A percentile compares a stretch with the other conserved stretches of the same genome.
These are phyloP conservation scores for Apeltes quadracus DNA, from an alignment of 2,113 vertebrate species.

Conservation along the genomic window DNA sequence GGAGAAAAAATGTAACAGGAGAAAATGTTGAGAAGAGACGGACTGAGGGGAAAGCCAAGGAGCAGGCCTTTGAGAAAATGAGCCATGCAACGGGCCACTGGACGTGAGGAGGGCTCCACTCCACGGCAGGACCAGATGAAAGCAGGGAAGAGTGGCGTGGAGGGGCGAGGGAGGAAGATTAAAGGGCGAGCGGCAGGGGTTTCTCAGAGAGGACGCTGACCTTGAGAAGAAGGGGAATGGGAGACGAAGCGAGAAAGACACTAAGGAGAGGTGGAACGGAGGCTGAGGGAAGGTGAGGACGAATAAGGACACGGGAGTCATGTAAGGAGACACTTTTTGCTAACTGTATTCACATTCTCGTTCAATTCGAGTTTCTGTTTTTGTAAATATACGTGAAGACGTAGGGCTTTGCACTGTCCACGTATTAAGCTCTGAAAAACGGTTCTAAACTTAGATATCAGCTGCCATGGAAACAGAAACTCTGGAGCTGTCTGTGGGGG, in stretches of 20 bases:
- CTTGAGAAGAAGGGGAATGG: slow-evolving; percentile 29
- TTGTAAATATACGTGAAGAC: not conserved
- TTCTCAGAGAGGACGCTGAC: slow-evolving; percentile 9
- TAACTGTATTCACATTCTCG: not conserved
- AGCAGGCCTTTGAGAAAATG: slow-evolving; percentile 35
- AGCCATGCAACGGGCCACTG: slow-evolving; percentile 12
- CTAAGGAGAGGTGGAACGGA: not conserved
- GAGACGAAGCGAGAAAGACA: not conserved
- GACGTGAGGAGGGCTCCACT: slow-evolving; percentile 11
- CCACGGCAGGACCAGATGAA: slow-evolving; percentile 47
- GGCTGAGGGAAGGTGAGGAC: slow-evolving; percentile 40
- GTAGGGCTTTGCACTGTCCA: not conserved
- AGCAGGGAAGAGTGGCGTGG: slow-evolving; percentile 29
- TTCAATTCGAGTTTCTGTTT: not conserved
- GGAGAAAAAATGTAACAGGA: slow-evolving; percentile 5
- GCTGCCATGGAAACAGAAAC: not conserved
- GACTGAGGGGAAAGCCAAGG: slow-evolving; percentile 5
- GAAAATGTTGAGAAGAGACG: not conserved
- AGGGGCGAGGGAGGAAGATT: slow-evolving; percentile 38
- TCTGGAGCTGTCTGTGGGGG: too few species aligned
- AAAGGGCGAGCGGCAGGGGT: slow-evolving; percentile 32
- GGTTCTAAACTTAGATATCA: not conserved
- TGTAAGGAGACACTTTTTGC: not conserved
- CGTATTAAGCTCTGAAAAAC: not conserved
- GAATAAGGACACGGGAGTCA: not conserved